phyloP scores from a whole-genome alignment of 2,797 vertebrate genomes.

The Myotis planiceps region DNA sequence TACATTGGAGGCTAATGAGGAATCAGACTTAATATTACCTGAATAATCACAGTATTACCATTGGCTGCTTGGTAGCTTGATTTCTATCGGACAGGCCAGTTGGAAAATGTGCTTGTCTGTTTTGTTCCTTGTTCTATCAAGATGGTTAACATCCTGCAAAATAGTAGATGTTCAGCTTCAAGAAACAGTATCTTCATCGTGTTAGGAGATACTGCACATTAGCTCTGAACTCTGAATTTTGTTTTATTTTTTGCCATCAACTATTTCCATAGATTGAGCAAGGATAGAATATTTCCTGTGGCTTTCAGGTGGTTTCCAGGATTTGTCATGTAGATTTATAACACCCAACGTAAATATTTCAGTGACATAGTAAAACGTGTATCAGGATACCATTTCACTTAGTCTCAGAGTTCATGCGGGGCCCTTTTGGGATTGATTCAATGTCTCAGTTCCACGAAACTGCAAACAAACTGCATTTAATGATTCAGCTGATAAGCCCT shows the following conservation, averaged over 20 bases:
- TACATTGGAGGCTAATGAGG: background rate
- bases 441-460: background rate
- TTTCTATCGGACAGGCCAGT: background rate
- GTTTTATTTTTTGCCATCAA: background rate
- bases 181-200: background rate
- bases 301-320: slow-evolving; percentile 77
- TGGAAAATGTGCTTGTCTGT: background rate
- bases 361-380: slow-evolving; percentile 13
- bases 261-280: slow-evolving; percentile 60
- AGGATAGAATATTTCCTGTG: slow-evolving; percentile 55
- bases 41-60: background rate
- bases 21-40: background rate
- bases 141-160: background rate
- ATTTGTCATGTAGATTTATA: slow-evolving; percentile 69
- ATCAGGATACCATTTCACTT: slow-evolving; percentile 16
- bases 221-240: background rate
- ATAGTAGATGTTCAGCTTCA: background rate
- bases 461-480: background rate
- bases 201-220: slow-evolving; percentile 7
- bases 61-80: background rate
- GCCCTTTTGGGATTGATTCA: background rate
- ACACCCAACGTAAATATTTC: slow-evolving; percentile 40
- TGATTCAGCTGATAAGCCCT: background rate
- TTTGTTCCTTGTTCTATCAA: slow-evolving; percentile 5
- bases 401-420: background rate